Evolutionary conservation across 2,113 vertebrate genomes (phyloP), one percentile per base, ranked within the genome.

Genomic region (Pavo muticus): DNA sequence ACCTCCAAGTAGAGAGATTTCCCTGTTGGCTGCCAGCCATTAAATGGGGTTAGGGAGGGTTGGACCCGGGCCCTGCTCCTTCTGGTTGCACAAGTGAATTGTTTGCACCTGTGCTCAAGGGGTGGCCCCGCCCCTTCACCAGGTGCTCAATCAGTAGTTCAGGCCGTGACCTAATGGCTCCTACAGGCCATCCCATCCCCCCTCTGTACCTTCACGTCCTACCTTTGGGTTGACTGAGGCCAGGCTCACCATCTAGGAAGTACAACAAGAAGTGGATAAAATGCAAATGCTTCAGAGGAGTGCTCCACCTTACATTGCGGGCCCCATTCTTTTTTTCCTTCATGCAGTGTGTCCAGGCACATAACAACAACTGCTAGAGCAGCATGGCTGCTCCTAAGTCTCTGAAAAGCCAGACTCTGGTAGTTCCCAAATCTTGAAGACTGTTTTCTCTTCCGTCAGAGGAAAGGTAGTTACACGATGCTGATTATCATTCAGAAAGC

Each of bases 261-360:
- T 2, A 5, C 45, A 91, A 59, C 18, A 35, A 16, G 30, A 72
- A 27, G 4, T 32, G 2, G 69, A 56, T 37, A 70, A 73, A 85
- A 60, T 10, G 16, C 25, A 59, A 54, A 42, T 14, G 3, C 25
- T 82, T 77, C 29, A 70, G 25, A 27, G 42, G 16, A 59, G 23
- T 1, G 1, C 4, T 16, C 57, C 35, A 14, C 30, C 23, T 69
- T 7, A 0, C 0, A 0, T 1, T 17, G 8, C 6, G 39, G 64
- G 37, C 11, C 16, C n/a, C 27, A 11, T 64, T 82, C 16, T 30
- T 27, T 14, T 77, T 82, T 82, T 48, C 27, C 65, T 44, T 64
- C 35, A 44, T 2, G 0, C 17, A 42, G 4, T 2, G 11, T 14
- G 32, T 2, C 1, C 1, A 6, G 19, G 17, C 32, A 63, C 14